These are phyloP conservation scores for Sphinx pinastri DNA, from an alignment of 2,888 invertebrate genomes.

Conservation along the genomic window DNA sequence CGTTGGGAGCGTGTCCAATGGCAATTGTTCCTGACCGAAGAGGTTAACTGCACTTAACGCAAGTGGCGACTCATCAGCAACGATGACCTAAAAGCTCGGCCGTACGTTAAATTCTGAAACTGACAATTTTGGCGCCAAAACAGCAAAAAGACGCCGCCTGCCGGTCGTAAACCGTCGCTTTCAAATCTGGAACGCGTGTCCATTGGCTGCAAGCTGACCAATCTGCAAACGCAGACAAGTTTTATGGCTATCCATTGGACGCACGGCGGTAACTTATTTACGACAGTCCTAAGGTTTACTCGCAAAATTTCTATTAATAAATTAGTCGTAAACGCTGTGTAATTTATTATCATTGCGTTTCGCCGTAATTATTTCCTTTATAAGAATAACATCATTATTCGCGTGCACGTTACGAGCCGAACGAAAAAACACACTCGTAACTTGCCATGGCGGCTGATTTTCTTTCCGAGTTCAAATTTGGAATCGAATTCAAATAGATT, in stretches of 20 bases:
- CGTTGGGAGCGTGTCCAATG: slow-evolving; percentile 21
- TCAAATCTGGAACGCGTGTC: slow-evolving; percentile 72
- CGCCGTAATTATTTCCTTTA: slow-evolving; percentile 78
- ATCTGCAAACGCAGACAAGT: slow-evolving; percentile 70
- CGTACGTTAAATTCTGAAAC: slow-evolving; percentile 46
- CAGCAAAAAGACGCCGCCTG: slow-evolving; percentile 76
- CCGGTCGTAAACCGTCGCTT: slow-evolving; percentile 80
- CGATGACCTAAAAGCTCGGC: slow-evolving; percentile 43
- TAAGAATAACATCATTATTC: slow-evolving; percentile 73
- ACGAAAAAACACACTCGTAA: slow-evolving; percentile 24
- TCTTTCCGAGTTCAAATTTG: slow-evolving; percentile 27
- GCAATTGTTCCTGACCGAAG: slow-evolving; percentile 25
- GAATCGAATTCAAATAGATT: slow-evolving; percentile 20
- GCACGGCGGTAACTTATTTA: slow-evolving; percentile 77
- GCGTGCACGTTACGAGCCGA: slow-evolving; percentile 44
- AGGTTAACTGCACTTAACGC: slow-evolving; percentile 27
- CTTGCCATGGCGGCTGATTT: slow-evolving; percentile 28
- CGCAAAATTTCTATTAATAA: slow-evolving; percentile 84
- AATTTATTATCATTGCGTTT: slow-evolving; percentile 78
- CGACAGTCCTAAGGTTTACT: slow-evolving; percentile 78
- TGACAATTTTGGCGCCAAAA: slow-evolving; percentile 83
- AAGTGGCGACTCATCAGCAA: slow-evolving; percentile 28
- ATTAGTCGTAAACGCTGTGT: slow-evolving; percentile 78
- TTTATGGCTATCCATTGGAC: slow-evolving; percentile 75
- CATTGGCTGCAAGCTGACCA: slow-evolving; percentile 74